A percentile compares a stretch with the other conserved stretches of the same genome.
These are phyloP conservation scores for Pseudorasbora parva DNA, from an alignment of 2,113 vertebrate genomes.

Conservation along the genomic window DNA sequence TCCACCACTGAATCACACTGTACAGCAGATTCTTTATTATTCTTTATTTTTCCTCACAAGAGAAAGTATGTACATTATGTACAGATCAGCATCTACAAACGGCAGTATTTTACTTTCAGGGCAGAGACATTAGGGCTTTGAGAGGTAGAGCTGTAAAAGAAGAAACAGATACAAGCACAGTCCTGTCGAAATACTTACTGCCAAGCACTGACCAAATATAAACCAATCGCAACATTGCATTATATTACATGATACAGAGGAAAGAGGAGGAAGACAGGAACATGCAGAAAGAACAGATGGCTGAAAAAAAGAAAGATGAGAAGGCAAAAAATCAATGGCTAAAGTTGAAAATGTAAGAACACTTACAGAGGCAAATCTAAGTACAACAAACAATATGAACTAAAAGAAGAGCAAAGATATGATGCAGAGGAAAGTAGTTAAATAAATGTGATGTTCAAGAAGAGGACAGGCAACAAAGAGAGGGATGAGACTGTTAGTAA, in stretches of 20 bases:
- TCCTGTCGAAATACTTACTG: constrained; percentile 54
- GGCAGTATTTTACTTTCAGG: constrained; percentile 26
- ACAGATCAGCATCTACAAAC: constrained; percentile 46
- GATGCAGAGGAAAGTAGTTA: constrained; percentile 25
- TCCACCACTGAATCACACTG: background rate
- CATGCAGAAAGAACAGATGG: constrained; percentile 45
- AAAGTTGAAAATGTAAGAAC: constrained; percentile 14
- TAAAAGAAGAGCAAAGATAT: constrained; percentile 34
- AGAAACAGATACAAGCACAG: constrained; percentile 33
- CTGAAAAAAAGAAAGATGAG: background rate
- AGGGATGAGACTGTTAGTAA: constrained; percentile 41
- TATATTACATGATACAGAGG: constrained; percentile 14
- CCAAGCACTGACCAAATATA: constrained; percentile 50
- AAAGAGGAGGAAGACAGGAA: constrained; percentile 44
- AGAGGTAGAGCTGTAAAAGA: constrained; percentile 52
- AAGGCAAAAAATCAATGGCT: constrained; percentile 19
- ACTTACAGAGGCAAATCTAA: constrained; percentile 22
- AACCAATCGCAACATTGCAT: constrained; percentile 17
- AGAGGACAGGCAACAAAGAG: constrained; percentile 38
- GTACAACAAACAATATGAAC: constrained; percentile 17
- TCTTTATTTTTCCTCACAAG: constrained; percentile 45
- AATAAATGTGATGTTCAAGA: constrained; percentile 6
- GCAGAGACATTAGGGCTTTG: constrained; percentile 35
- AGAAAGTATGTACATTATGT: constrained; percentile 41
- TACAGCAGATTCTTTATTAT: background rate